Evolutionary conservation across 2,797 vertebrate genomes (phyloP).

Genomic region (Helostoma temminkii): DNA sequence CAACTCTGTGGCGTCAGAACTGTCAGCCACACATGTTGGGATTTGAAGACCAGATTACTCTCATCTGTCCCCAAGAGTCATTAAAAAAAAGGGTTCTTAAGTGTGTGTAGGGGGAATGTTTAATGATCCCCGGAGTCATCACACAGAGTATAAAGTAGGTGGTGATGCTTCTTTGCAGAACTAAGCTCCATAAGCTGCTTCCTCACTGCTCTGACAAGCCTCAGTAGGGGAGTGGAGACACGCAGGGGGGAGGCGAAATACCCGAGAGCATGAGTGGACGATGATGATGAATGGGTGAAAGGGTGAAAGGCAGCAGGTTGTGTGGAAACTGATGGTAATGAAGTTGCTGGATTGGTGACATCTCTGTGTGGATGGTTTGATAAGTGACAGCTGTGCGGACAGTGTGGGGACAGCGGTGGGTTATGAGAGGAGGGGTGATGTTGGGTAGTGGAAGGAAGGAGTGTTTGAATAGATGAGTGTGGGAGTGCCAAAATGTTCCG

Average conservation of each 20-base stretch:
- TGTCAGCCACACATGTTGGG: slow-evolving; percentile 25
- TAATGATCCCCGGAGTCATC: slow-evolving; percentile 53
- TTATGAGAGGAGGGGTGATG: background rate
- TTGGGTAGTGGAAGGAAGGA: background rate
- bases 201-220: slow-evolving; percentile 54
- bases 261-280: slow-evolving; percentile 4
- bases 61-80: slow-evolving; percentile 30
- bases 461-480: slow-evolving; percentile 19
- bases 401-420: slow-evolving; percentile 4
- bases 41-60: slow-evolving; percentile 55
- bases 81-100: background rate
- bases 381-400: slow-evolving; percentile 47
- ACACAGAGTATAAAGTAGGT: slow-evolving; percentile 69
- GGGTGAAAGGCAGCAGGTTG: slow-evolving; percentile 14
- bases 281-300: slow-evolving; percentile 36
- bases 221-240: slow-evolving; percentile 34
- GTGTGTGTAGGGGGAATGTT: slow-evolving; percentile 11
- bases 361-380: slow-evolving; percentile 4
- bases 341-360: slow-evolving; percentile 19
- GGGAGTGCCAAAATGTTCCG: slow-evolving; percentile 43
- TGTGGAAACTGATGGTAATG: background rate
- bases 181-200: slow-evolving; percentile 80
- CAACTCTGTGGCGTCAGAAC: slow-evolving; percentile 35
- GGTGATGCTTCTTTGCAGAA: slow-evolving; percentile 60
- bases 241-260: background rate